Base-by-base conservation (phyloP, 2,113 vertebrate species). In the Tamias sibiricus region DNA sequence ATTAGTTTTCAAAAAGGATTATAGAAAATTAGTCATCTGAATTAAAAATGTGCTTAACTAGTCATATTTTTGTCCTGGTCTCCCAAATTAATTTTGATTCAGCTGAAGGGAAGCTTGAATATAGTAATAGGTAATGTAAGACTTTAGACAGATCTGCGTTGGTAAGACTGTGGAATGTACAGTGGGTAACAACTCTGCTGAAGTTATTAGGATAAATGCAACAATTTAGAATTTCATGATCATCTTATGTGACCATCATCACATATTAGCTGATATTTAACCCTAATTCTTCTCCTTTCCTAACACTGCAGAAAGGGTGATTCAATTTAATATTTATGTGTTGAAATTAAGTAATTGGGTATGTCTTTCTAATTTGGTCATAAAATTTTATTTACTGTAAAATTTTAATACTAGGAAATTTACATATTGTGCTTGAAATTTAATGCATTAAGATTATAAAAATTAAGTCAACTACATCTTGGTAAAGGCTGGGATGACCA, bases 291-390 rank as follows among this genome's bases (percentile, higher is more conserved):
- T 81, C 16, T 64, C n/a, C 54, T 92, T 94, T 72, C 74, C n/a
- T 83, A 79, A 62, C 8, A 76, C 16, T 47, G 17, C 28, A 75
- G 35, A 79, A 86, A 92, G 22, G 35, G 32, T 71, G 26, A 26
- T 9, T 75, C 85, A 44, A 92, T 86, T 79, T 64, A 62, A 76
- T 92, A 75, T 57, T 94, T 94, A 42, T 20, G 8, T 85, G 95
- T 37, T 75, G 16, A 75, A 81, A 88, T 95, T 42, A 86, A 92
- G 68, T 86, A 54, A 86, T 52, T 69, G 42, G 62, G n/a, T 9
- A 19, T 81, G 59, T 66, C 40, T 84, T 72, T 88, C 74, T 86
- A 92, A 71, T 69, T 85, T 28, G 72, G 35, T 54, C 16, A 74
- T 49, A 84, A 84, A 66, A 85, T 75, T 93, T 91, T 11, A 40